Evolutionary conservation across 2,888 invertebrate genomes (phyloP).

Genomic region (Blastobasis adustella): DNA sequence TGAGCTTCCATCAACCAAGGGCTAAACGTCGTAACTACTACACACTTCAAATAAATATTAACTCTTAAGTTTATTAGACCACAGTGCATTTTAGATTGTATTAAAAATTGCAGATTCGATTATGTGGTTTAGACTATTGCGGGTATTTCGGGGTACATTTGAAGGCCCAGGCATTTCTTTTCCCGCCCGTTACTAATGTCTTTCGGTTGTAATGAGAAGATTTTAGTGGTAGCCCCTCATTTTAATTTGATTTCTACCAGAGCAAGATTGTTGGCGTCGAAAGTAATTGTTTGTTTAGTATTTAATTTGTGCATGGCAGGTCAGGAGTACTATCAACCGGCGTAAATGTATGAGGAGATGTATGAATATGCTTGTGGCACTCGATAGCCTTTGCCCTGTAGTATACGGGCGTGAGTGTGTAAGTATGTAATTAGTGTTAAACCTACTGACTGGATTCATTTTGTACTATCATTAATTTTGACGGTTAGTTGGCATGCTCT

Average conservation of each 20-base stretch:
- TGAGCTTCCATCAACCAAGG: conserved; percentile 46
- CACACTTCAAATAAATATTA: conserved; percentile 29
- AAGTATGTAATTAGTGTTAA: too few species aligned
- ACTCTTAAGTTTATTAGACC: conserved; percentile 19
- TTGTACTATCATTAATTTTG: too few species aligned
- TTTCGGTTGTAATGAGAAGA: conserved; percentile 64
- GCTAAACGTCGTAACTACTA: conserved; percentile 42
- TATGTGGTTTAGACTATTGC: conserved; percentile 17
- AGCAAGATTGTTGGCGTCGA: conserved; percentile 12
- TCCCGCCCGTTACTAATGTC: conserved; percentile 59
- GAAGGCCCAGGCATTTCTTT: conserved; percentile 63
- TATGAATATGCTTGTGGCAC: too few species aligned
- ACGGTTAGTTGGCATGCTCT: too few species aligned
- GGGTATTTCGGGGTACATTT: conserved; percentile 54
- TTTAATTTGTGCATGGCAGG: too few species aligned
- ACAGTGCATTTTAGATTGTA: conserved; percentile 30
- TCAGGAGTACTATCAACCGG: too few species aligned
- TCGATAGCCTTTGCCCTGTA: too few species aligned
- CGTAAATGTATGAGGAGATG: too few species aligned
- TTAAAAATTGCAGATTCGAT: conserved; percentile 11
- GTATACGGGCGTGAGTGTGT: too few species aligned
- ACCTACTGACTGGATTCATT: too few species aligned
- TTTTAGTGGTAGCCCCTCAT: conserved; percentile 51
- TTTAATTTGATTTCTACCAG: conserved; percentile 45
- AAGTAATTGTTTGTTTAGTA: conserved; percentile 3